Conservation (phyloP, 2,797 vertebrate genomes). For the Eidolon dupreanum region DNA sequence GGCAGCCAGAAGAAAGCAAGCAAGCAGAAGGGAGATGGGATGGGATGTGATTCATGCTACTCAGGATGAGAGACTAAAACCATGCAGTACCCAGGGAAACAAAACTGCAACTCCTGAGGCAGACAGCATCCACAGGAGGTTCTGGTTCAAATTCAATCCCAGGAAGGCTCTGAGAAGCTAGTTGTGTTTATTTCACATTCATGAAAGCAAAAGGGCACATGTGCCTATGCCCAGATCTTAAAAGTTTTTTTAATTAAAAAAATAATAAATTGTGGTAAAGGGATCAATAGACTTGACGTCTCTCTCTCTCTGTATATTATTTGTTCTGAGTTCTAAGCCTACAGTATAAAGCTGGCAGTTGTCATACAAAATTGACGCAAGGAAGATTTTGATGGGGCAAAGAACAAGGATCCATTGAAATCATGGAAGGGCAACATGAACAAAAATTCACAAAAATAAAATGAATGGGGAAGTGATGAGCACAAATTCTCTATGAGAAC, state of each 20-base stretch:
- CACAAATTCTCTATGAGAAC: not conserved
- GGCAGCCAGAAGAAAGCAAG: conserved; percentile 24
- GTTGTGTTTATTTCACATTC: not conserved
- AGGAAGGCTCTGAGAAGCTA: conserved; percentile 7
- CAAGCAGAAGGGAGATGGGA: conserved; percentile 18
- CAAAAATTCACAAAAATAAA: not conserved
- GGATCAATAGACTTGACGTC: not conserved
- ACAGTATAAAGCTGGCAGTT: not conserved
- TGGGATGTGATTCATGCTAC: conserved; percentile 50
- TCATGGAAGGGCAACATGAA: not conserved
- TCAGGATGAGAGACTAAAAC: conserved; percentile 30
- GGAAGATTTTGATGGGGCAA: not conserved
- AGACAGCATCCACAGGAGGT: not conserved
- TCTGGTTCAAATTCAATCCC: not conserved
- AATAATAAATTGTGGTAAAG: not conserved
- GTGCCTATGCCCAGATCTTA: not conserved
- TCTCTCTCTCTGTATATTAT: not conserved
- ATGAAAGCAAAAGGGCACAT: not conserved
- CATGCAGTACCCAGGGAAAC: not conserved
- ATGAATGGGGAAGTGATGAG: not conserved
- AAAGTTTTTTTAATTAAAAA: not conserved
- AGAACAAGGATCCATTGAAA: conserved; percentile 34
- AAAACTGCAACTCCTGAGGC: not conserved
- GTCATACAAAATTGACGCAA: not conserved
- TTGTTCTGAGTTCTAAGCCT: not conserved